Base-by-base conservation (phyloP, 1,140 invertebrate species). In the Hylaeus anthracinus region DNA sequence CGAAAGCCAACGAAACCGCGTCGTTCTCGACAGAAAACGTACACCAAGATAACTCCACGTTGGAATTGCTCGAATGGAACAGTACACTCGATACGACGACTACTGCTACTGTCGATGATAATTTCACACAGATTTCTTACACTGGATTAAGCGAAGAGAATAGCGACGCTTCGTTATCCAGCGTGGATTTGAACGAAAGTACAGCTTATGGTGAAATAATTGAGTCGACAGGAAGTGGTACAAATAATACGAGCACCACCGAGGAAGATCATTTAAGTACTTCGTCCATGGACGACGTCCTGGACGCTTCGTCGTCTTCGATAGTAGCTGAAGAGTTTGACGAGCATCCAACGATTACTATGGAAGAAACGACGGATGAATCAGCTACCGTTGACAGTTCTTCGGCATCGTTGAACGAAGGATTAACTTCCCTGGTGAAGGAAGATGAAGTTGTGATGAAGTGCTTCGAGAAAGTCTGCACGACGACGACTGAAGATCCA, bases 381-480 rank as follows among this genome's bases (percentile, higher is more conserved):
- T 53, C 56, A 1, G 12, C 45, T 43, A 51, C 37, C 14, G 9
- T 26, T 37, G 15, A 26, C 12, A 12, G 2, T 15, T 12, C 53
- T 15, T 60, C 60, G 4, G 43, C 37, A 0, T 10, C 53, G 43
- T 60, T 39, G 0, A 37, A 15, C 4, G 14, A 67, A 64, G 10
- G 0, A 12, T 64, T 56, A 5, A 76, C 66, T 63, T 56, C 73
- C 2, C 10, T 55, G 2, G 39, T 48, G 1, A 26, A 64, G 37
- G 12, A 63, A 1, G 61, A 70, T 6, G 41, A 74, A 2, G 14
- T 84, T 0, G n/a, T 85, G 0, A 86, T 85, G 0, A 86, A 64
- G n/a, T 93, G 92, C 69, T 91, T 79, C 26, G 86, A 90, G 37
- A 86, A 69, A 10, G 39, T 88, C 15, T 93, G 92, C 58, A 76